Conservation (phyloP, 2,797 vertebrate genomes). For the Crypturellus tataupa region DNA sequence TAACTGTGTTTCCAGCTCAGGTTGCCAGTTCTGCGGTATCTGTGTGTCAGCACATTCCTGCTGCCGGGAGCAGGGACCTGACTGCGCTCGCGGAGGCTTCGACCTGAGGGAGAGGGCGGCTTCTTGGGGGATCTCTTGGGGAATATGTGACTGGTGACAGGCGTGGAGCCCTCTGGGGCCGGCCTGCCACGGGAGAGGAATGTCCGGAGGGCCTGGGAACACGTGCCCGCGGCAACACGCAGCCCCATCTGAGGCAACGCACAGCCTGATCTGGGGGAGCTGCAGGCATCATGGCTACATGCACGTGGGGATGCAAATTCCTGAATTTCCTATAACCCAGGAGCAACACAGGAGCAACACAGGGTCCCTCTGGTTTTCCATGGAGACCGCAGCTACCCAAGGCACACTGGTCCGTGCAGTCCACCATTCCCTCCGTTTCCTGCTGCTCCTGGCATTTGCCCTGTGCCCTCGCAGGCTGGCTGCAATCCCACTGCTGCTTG, state of each 20-base stretch:
- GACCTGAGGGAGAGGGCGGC: constrained; percentile 32
- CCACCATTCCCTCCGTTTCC: not conserved
- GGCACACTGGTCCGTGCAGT: not conserved
- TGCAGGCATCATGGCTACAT: not conserved
- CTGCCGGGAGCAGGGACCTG: constrained; percentile 13
- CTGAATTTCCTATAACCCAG: not conserved
- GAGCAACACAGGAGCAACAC: not conserved
- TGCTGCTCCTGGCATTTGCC: not conserved
- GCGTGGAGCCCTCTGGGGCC: not conserved
- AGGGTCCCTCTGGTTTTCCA: not conserved
- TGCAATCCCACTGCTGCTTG: rapidly evolving
- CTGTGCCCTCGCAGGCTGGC: not conserved
- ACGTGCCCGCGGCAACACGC: no score
- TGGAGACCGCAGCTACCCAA: not conserved
- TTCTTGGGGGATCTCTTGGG: no score
- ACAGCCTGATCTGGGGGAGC: not conserved
- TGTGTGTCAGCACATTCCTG: constrained; percentile 64
- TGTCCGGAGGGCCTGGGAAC: not conserved
- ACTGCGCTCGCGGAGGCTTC: not conserved
- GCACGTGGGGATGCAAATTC: rapidly evolving
- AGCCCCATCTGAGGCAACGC: no score
- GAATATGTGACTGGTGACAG: not conserved
- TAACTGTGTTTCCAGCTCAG: constrained; percentile 15
- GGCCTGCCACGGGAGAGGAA: not conserved
- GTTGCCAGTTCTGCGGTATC: not conserved